Base-by-base conservation (phyloP, 2,888 invertebrate genomes). In the Drosophila colorata region DNA sequence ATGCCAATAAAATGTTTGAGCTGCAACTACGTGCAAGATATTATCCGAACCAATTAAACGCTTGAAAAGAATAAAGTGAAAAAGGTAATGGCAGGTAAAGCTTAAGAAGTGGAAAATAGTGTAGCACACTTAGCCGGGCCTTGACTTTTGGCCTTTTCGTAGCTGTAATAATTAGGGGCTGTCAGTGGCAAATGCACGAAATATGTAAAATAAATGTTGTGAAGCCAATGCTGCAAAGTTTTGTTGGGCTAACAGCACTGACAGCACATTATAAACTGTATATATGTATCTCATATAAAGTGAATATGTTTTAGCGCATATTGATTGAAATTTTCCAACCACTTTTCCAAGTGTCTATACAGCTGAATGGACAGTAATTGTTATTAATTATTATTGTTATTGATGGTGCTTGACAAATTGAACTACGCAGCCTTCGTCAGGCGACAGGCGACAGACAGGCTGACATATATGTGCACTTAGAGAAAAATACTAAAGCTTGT, bases 341-440 rank as follows among this genome's bases (percentile, higher is more conserved):
- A 46, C 46, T 68, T 53, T 43, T 18, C 23, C 13, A 16, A 23
- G n/a, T 25, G 40, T 8, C 11, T n/a, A 16, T 43, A 20, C 28
- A 57, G 28, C 60, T 44, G 49, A 49, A 48, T 65, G 64, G 77
- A 77, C 80, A 65, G 87, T 86, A 89, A 85, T 89, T 88, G 85
- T 88, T 88, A 86, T 85, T 85, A 88, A 88, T 85, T 84, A 84
- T 86, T 89, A 78, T 88, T 74, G 65, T 89, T 81, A 89, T 89
- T 85, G 90, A 83, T 88, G 90, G 82, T 58, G 69, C 69, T 61
- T 59, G 73, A 53, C 76, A 69, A 79, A 59, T 72, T 64, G 70
- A 63, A 47, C 46, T 43, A 23, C 37, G 33, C 33, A 44, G 28
- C 9, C 13, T 11, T 53, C 41, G 52, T 31, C 31, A 23, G 14